Evolutionary conservation across 2,888 invertebrate genomes (phyloP).

Genomic region (Ophion obscuratus): DNA sequence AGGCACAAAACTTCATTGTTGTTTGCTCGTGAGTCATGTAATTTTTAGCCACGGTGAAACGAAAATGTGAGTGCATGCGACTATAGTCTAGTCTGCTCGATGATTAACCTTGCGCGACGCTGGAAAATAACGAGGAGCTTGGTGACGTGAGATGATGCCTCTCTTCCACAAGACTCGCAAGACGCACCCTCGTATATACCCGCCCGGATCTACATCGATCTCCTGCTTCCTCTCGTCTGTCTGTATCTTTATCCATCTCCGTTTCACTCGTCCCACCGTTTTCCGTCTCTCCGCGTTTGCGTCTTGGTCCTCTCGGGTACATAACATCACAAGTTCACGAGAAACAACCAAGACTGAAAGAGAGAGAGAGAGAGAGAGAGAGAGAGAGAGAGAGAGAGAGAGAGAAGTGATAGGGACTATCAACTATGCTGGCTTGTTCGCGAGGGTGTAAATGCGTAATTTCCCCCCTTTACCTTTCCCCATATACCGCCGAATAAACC

Average conservation of each 20-base stretch:
- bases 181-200: constrained; percentile 1
- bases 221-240: constrained; percentile 26
- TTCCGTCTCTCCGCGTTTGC: constrained; percentile 61
- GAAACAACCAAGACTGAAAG: constrained; percentile 43
- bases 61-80: neutral
- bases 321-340: constrained; percentile 53
- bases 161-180: constrained; percentile 36
- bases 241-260: constrained; percentile 30
- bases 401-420: constrained; percentile 30
- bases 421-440: constrained; percentile 57
- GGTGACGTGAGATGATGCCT: constrained; percentile 61
- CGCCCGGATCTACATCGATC: constrained; percentile 27
- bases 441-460: constrained; percentile 70
- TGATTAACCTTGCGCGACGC: constrained; percentile 83
- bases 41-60: constrained; percentile 37
- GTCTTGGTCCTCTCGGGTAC: constrained; percentile 64
- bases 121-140: constrained; percentile 79
- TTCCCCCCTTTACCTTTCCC: constrained; percentile 55
- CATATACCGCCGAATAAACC: constrained; percentile 29
- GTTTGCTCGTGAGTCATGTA: constrained; percentile 81
- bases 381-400: neutral
- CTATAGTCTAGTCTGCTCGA: constrained; percentile 70
- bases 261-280: constrained; percentile 32
- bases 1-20: constrained; percentile 67
- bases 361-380: constrained; percentile 16